Evolutionary conservation across 1,140 invertebrate genomes (phyloP).

Genomic region (Drosophila prosaltans): DNA sequence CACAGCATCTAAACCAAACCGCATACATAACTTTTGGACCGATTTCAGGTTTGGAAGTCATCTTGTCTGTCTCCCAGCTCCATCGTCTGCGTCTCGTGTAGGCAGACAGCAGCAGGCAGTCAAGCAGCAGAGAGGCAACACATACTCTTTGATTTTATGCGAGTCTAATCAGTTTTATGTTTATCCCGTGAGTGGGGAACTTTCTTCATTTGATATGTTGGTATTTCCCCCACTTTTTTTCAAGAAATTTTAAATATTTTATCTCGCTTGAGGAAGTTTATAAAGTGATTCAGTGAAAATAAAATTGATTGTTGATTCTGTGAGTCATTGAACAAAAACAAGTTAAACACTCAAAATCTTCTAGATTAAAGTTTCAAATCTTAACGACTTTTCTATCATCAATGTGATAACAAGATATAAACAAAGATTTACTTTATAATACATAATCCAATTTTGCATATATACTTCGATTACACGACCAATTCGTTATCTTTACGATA

Average conservation of each 20-base stretch:
- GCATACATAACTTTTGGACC: conserved; percentile 69
- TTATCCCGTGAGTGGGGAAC: neutral
- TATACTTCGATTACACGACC: neutral
- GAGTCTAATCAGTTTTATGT: neutral
- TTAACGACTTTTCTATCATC: neutral
- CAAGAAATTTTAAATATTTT: neutral
- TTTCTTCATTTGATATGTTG: neutral
- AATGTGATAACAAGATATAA: neutral
- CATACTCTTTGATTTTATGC: conserved; percentile 4
- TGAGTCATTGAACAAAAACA: neutral
- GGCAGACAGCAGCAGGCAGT: neutral
- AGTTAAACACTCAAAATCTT: neutral
- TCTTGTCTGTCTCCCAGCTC: conserved; percentile 27
- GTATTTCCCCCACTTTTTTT: neutral
- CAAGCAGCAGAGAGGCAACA: too few species aligned
- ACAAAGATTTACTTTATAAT: neutral
- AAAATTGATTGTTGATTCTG: conserved; percentile 1
- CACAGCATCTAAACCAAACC: conserved; percentile 30
- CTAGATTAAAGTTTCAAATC: neutral
- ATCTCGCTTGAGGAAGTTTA: neutral
- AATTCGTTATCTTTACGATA: too few species aligned
- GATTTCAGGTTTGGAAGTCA: conserved; percentile 67
- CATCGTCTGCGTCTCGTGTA: conserved; percentile 10
- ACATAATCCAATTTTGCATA: too few species aligned
- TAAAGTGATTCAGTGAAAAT: neutral